Evolutionary conservation across 2,113 vertebrate species (phyloP).

Genomic region (Alethe castanea): DNA sequence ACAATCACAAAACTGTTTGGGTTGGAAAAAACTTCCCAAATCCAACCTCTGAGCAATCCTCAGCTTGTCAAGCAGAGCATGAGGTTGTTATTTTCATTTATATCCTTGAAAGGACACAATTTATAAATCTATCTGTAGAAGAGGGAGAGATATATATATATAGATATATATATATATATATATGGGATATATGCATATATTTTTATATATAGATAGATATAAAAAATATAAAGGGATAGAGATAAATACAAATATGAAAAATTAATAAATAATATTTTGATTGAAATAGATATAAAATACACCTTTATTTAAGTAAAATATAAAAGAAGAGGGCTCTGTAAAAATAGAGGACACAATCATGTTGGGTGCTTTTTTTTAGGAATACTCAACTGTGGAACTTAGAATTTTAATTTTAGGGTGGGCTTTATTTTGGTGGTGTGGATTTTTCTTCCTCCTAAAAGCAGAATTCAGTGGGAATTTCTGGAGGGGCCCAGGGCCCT

Average conservation of each 20-base stretch:
- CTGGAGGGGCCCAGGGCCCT: background rate
- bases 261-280: background rate
- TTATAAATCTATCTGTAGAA: background rate
- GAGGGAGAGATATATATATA: background rate
- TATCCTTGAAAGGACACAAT: background rate
- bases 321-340: fast-evolving
- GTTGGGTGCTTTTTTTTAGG: background rate
- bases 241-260: background rate
- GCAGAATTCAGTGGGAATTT: background rate
- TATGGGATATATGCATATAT: too few relatives aligned
- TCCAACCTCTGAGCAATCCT: background rate
- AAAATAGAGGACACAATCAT: fast-evolving
- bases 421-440: background rate
- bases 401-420: background rate
- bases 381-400: fast-evolving
- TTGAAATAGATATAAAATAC: background rate
- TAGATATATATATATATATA: too few relatives aligned
- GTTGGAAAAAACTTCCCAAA: background rate
- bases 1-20: fast-evolving
- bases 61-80: background rate
- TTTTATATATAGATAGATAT: too few relatives aligned
- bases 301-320: background rate
- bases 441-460: background rate
- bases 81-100: background rate
- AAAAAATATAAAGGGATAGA: background rate